Base-by-base conservation (phyloP, 2,797 vertebrate species). In the Coregonus sp. region DNA sequence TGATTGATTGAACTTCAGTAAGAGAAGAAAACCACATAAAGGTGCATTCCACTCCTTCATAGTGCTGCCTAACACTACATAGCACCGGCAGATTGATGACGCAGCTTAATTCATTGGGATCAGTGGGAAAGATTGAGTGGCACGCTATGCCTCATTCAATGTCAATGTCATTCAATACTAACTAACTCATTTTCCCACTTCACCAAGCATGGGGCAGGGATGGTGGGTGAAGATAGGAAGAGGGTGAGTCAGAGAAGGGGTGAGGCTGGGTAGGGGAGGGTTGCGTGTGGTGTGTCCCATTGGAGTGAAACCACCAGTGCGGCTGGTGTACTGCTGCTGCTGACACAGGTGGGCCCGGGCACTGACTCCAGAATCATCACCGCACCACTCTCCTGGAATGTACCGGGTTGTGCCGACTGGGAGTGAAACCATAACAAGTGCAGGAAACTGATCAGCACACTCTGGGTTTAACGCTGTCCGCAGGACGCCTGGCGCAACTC, bases 361-460 rank as follows among this genome's bases (percentile, higher is more conserved):
- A 77, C 47, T 90, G 89, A 91, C 87, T 87, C 89, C 91, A 82
- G 68, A 88, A 68, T 78, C 88, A 73, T 7, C 7, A 59, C 72
- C 77, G 7, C 1, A 69, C 86, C 86, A 63, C 16, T 87, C 85
- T 90, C 83, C 89, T 86, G 78, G 93, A 90, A 29, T 84, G 92
- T 94, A 94, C 94, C 90, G 85, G 88, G 91, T 92, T 94, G 92
- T 88, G 88, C 89, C 89, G 90, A 6, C 65, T 11, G 65, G 7
- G 25, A 33, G 87, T 96, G 95, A 96, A 98, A 96, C 93, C 94
- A 96, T 94, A 97, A 97, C 96, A 96, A 95, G 94, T 93, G 94
- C 96, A 97, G 96, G 96, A 97, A 97, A 96, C 95, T 95, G 94
- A 94, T 95, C 93, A 95, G 94, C 91, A 94, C 89, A 93, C 94